Base-by-base conservation (phyloP, 2,113 vertebrate species). In the Coregonus clupeaformis region DNA sequence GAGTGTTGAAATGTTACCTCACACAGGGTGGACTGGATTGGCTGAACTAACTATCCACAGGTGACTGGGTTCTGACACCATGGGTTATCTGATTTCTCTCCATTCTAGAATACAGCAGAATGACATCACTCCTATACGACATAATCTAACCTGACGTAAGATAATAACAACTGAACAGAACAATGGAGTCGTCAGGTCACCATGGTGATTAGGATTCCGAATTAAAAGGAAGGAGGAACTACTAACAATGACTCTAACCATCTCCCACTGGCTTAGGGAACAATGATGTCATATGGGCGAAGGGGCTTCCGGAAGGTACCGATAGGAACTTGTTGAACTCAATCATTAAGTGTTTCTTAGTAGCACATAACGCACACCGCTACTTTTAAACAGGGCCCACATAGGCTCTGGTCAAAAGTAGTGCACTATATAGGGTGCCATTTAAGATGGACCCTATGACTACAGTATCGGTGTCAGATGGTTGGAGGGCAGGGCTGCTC, bases 321-420 rank as follows among this genome's bases (percentile, higher is more conserved):
- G 81, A 78, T 12, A 77, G 18, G 24, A 80, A 79, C 66, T 76
- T 82, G 77, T 79, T 79, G 77, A 82, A 79, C 79, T 82, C 77
- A 86, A 80, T 82, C 77, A 86, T 77, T 76, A 70, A 66, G 66
- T 74, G 55, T 72, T 52, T 27, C 69, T 80, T 25, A 72, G 57
- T 78, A 83, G 79, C 67, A 80, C 30, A 83, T 24, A 22, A 11
- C 22, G 1, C 9, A 16, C 20, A 25, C 20, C 25, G 7, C 36
- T 42, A 42, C 36, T 42, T 12, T 62, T 12, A 22, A 25, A 25
- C 16, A 11, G 22, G 6, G 13, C n/a, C n/a, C 20, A n/a, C n/a
- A 59, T 25, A 62, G 7, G 9, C n/a, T 62, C 6, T 7, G 59
- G 16, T 22, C 59, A 62, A 62, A 52, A 52, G 14, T 18, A 18